A percentile compares a stretch with the other conserved stretches of the same genome.
Conservation (phyloP, 2,888 invertebrate genomes). For the Tholera decimalis region DNA sequence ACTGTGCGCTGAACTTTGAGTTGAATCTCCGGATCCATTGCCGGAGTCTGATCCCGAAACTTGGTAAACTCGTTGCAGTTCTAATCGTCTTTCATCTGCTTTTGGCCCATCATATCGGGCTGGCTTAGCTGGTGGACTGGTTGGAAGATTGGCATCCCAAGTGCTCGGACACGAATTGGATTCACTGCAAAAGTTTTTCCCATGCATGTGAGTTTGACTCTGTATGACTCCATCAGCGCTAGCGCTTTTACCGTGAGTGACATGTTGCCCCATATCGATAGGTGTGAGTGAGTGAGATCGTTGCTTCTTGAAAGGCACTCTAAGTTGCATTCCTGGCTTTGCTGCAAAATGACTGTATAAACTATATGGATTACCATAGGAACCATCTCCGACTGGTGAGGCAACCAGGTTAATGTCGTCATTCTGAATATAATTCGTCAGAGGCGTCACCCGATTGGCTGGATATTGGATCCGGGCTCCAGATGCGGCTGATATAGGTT, state of each 20-base stretch:
- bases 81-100: slow-evolving; percentile 92
- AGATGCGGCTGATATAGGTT: slow-evolving; percentile 97
- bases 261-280: slow-evolving; percentile 87
- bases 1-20: slow-evolving; percentile 93
- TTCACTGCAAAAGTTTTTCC: slow-evolving; percentile 86
- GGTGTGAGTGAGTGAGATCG: slow-evolving; percentile 96
- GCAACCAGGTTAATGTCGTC: slow-evolving; percentile 81
- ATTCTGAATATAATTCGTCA: slow-evolving; percentile 92
- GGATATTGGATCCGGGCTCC: slow-evolving; percentile 97
- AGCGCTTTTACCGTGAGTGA: slow-evolving; percentile 92
- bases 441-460: slow-evolving; percentile 95
- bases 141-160: slow-evolving; percentile 89
- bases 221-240: slow-evolving; percentile 94
- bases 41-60: slow-evolving; percentile 97
- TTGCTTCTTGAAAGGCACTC: slow-evolving; percentile 90
- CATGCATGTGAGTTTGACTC: slow-evolving; percentile 82
- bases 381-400: slow-evolving; percentile 81
- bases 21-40: slow-evolving; percentile 97
- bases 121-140: slow-evolving; percentile 92
- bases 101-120: slow-evolving; percentile 91
- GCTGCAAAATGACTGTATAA: slow-evolving; percentile 87
- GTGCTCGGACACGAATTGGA: slow-evolving; percentile 88
- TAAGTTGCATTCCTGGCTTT: slow-evolving; percentile 83
- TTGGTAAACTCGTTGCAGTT: slow-evolving; percentile 93
- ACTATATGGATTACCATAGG: slow-evolving; percentile 87